These are phyloP conservation scores for Mesembrinibis cayennensis DNA, from an alignment of 2,113 vertebrate genomes.

Conservation along the genomic window DNA sequence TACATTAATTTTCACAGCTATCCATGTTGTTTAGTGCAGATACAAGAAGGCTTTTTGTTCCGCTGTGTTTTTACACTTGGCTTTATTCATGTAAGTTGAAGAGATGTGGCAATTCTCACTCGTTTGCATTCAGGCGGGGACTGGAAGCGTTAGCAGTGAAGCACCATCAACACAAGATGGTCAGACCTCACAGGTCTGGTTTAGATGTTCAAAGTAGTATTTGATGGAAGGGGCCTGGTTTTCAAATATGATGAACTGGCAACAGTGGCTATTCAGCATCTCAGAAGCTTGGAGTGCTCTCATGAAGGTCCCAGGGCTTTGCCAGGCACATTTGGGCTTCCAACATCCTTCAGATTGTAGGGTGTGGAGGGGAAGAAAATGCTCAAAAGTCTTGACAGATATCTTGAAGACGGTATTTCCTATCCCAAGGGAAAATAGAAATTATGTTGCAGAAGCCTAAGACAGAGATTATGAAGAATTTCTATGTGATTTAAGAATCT, in stretches of 20 bases:
- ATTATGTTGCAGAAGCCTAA: not conserved
- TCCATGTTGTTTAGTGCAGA: not conserved
- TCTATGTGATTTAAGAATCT: not conserved
- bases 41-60: not conserved
- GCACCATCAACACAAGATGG: not conserved
- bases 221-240: not conserved
- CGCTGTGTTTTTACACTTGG: not conserved
- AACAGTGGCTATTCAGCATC: not conserved
- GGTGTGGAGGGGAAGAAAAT: not conserved
- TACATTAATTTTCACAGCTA: conserved; percentile 14
- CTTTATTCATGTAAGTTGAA: not conserved
- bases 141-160: not conserved
- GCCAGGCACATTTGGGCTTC: not conserved
- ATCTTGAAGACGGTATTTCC: not conserved
- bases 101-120: not conserved
- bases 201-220: not conserved
- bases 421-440: not conserved
- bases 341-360: not conserved
- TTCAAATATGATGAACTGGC: not conserved
- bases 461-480: not conserved
- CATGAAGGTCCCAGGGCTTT: not conserved
- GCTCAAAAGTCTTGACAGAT: not conserved
- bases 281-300: not conserved
- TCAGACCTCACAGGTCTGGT: not conserved
- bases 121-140: not conserved